These are phyloP conservation scores for Phortica variegata DNA, from an alignment of 1,140 invertebrate genomes.

Conservation along the genomic window DNA sequence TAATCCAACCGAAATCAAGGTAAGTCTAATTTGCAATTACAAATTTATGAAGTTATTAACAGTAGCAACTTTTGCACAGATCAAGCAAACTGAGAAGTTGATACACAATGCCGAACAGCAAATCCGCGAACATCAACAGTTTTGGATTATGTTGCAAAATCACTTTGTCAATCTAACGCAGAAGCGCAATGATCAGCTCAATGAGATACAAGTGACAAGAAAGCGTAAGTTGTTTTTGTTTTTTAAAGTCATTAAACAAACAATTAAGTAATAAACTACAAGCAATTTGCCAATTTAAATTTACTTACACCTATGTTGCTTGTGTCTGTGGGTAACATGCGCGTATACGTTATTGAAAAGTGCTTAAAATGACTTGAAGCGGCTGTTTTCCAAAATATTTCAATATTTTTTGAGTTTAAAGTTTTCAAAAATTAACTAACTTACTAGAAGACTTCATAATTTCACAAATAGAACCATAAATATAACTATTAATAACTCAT, in stretches of 20 bases:
- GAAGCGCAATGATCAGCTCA: constrained; percentile 66
- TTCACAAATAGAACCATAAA: no score
- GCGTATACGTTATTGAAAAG: no score
- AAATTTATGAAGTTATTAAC: neutral
- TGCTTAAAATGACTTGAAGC: no score
- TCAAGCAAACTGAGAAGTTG: constrained; percentile 64
- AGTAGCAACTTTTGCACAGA: no score
- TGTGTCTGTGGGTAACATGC: no score
- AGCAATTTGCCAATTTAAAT: no score
- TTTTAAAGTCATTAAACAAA: constrained; percentile 8
- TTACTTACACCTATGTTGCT: no score
- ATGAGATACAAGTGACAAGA: constrained; percentile 66
- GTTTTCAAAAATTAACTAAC: no score
- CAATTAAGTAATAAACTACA: no score
- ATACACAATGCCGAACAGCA: constrained; percentile 63
- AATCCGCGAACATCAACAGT: constrained; percentile 66
- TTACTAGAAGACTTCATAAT: no score
- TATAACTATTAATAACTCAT: neutral
- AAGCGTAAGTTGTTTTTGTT: constrained; percentile 62
- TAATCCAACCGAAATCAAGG: constrained; percentile 61
- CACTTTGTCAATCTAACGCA: constrained; percentile 67
- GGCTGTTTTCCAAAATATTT: no score
- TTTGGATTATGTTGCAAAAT: constrained; percentile 74
- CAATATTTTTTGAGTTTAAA: no score
- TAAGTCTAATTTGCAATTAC: constrained; percentile 32